Base-by-base conservation (phyloP, 2,797 vertebrate genomes). In the Enteromius radiatus region DNA sequence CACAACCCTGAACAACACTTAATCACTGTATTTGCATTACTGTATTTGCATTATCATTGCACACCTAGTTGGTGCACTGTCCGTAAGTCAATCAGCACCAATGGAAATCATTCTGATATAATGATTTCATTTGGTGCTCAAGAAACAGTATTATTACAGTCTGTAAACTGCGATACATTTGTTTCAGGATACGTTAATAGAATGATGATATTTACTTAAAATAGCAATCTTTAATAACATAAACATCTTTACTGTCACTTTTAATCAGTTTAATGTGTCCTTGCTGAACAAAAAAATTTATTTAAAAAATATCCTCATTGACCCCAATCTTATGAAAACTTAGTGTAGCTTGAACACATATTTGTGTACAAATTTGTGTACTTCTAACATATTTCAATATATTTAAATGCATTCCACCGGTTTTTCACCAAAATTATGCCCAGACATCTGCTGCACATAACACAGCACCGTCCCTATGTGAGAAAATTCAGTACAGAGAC, bases 401-500 rank as follows among this genome's bases (percentile, higher is more conserved):
- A n/a, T 56, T 45, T 31, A 31, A 70, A 70, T 7, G 0, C 11
- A 15, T 70, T 56, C 4, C 11, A n/a, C 12, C 1, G 6, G 19
- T 80, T 74, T 71, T 76, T 61, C 36, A 81, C 26, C 31, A 41
- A 54, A n/a, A 70, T 31, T 33, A 61, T 19, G 36, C 69, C 54
- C 64, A 80, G 63, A 85, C 52, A 52, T 52, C 63, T 73, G 31
- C 43, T 67, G 8, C 52, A 19, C 14, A 45, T 31, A 33, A 19
- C 43, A 38, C 26, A 64, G 28, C 47, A 21, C 17, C 28, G 61
- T 64, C 38, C 78, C 76, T 79, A 23, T 69, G 63, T 67, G 54
- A 61, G 67, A 67, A 75, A 82, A 84, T 84, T 86, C 47, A 78
- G 59, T 45, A 85, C 17, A 47, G 23, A 75, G 47, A 80, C 76